A percentile compares a stretch with the other conserved stretches of the same genome.
These are phyloP conservation scores for Pinna nobilis DNA, from an alignment of 1,140 invertebrate species.

Conservation along the genomic window DNA sequence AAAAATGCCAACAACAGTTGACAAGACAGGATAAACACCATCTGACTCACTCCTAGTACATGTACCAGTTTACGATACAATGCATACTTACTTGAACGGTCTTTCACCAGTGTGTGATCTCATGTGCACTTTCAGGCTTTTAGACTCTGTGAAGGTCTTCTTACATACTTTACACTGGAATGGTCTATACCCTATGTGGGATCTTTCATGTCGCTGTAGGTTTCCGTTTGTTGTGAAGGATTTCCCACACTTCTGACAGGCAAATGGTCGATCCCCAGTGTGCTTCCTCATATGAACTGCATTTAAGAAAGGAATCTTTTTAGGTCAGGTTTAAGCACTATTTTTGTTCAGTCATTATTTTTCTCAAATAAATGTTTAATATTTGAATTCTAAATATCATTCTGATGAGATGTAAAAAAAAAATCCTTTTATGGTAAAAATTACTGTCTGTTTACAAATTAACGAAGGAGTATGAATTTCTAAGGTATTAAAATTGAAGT, in stretches of 20 bases:
- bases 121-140: conserved; percentile 54
- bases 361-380: neutral
- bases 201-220: conserved; percentile 26
- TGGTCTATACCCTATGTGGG: conserved; percentile 35
- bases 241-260: conserved; percentile 40
- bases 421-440: neutral
- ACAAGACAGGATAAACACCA: too few species aligned
- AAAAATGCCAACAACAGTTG: too few species aligned
- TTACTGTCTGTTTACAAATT: neutral
- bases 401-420: neutral
- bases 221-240: conserved; percentile 8
- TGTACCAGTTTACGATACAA: too few species aligned
- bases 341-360: neutral
- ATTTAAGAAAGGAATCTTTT: neutral
- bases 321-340: too few species aligned
- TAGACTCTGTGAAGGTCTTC: conserved; percentile 43
- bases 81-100: conserved; percentile 82
- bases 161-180: conserved; percentile 49
- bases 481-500: neutral
- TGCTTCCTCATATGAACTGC: conserved; percentile 40
- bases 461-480: neutral
- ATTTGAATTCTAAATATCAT: neutral
- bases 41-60: too few species aligned
- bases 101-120: conserved; percentile 86
- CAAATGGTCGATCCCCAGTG: conserved; percentile 45